Conservation (phyloP, 1,140 invertebrate genomes). For the Atta colombica region DNA sequence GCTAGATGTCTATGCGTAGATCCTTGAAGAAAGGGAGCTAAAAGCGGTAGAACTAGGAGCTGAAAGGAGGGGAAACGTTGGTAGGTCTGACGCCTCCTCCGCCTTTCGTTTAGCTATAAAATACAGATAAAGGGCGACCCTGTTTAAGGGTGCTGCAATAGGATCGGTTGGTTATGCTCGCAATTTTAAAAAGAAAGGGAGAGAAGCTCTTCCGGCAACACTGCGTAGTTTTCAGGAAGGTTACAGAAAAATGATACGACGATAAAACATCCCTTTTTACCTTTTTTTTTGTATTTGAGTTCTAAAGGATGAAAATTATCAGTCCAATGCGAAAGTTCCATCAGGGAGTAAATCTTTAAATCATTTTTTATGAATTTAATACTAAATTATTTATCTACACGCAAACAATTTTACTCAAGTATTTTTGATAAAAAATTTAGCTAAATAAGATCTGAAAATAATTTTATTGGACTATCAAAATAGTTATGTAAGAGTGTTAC, state of each 20-base stretch:
- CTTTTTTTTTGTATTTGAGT: background rate
- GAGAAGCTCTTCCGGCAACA: constrained; percentile 21
- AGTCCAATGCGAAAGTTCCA: constrained; percentile 1
- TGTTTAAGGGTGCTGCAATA: constrained; percentile 74
- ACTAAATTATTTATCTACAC: background rate
- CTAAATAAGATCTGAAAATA: no score
- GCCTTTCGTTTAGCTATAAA: constrained; percentile 75
- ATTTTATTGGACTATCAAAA: no score
- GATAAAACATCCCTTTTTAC: constrained; percentile 45
- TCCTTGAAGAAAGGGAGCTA: constrained; percentile 8
- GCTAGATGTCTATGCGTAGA: background rate
- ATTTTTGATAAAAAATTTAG: no score
- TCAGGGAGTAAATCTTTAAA: background rate
- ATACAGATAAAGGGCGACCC: constrained; percentile 78
- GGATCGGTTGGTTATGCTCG: constrained; percentile 66
- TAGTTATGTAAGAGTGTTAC: no score
- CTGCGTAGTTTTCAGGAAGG: constrained; percentile 48
- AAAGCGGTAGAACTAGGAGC: background rate
- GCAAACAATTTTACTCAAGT: no score
- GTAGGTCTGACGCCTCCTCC: constrained; percentile 23
- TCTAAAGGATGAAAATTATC: constrained; percentile 34
- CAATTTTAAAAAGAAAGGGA: constrained; percentile 69
- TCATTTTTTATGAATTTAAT: background rate
- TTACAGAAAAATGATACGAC: constrained; percentile 46
- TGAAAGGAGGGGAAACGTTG: constrained; percentile 4